phyloP scores from a whole-genome alignment of 2,888 invertebrate genomes.

The Leptarthrus brevirostris region DNA sequence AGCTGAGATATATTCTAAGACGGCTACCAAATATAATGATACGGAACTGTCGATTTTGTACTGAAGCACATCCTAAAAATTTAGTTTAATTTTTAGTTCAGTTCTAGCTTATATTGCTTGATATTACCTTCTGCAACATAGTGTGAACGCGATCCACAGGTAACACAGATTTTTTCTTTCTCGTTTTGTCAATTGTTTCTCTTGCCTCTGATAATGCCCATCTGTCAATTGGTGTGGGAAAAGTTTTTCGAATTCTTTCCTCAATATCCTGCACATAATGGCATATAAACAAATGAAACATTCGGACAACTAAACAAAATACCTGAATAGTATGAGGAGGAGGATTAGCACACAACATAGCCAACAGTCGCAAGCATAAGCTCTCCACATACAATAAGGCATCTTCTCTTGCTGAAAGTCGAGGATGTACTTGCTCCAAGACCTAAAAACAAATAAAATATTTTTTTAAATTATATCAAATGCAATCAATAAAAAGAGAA shows the following conservation, averaged over 20 bases:
- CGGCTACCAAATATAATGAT: constrained; percentile 89
- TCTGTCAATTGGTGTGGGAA: constrained; percentile 94
- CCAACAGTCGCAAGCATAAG: constrained; percentile 87
- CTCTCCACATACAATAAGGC: constrained; percentile 93
- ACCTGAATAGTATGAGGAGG: constrained; percentile 84
- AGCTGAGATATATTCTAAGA: constrained; percentile 93
- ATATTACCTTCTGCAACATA: constrained; percentile 81
- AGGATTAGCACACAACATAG: constrained; percentile 87
- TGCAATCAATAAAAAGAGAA: no score
- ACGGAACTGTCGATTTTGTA: constrained; percentile 91
- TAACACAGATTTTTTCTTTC: constrained; percentile 80
- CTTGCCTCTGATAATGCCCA: constrained; percentile 94
- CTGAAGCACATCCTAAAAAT: constrained; percentile 79
- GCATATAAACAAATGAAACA: background rate
- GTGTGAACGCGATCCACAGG: constrained; percentile 92
- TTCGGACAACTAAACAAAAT: background rate
- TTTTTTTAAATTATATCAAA: no score
- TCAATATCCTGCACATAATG: constrained; percentile 81
- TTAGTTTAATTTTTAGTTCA: constrained; percentile 27
- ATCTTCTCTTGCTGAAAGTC: constrained; percentile 85
- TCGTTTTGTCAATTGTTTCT: constrained; percentile 82
- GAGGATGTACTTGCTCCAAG: constrained; percentile 90
- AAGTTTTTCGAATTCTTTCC: constrained; percentile 89
- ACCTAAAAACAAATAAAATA: constrained; percentile 72
- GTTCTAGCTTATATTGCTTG: no score